Conservation (phyloP, 2,113 vertebrate genomes). For the Apteryx mantelli region DNA sequence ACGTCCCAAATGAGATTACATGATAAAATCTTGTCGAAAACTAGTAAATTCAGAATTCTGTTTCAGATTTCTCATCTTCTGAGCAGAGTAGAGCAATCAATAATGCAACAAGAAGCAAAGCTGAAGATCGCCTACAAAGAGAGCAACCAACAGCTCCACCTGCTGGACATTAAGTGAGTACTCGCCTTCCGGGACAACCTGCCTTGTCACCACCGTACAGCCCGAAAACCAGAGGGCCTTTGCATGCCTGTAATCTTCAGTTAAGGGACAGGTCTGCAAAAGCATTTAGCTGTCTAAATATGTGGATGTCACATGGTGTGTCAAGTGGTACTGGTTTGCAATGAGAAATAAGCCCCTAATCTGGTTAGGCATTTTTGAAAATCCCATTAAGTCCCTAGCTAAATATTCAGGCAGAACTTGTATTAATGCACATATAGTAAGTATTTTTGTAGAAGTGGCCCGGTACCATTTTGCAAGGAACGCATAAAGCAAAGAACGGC, state of each 20-base stretch:
- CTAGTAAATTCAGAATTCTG: neutral
- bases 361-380: neutral
- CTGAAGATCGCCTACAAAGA: slow-evolving; percentile 80
- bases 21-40: neutral
- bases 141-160: slow-evolving; percentile 81
- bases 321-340: neutral
- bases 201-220: rapidly evolving
- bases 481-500: rapidly evolving
- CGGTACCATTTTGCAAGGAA: neutral
- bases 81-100: slow-evolving; percentile 78
- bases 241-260: neutral
- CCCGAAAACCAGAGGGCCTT: neutral
- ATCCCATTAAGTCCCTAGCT: neutral
- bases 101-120: slow-evolving; percentile 80
- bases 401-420: neutral
- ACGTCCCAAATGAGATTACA: neutral
- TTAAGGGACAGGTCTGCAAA: neutral
- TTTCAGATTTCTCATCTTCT: slow-evolving; percentile 82
- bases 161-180: slow-evolving; percentile 78
- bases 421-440: neutral
- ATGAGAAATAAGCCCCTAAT: neutral
- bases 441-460: neutral
- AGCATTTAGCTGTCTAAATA: neutral
- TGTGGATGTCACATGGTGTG: rapidly evolving
- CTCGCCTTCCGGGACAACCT: neutral